These are phyloP conservation scores for Aethina tumida DNA, from an alignment of 1,140 invertebrate species.

Conservation along the genomic window DNA sequence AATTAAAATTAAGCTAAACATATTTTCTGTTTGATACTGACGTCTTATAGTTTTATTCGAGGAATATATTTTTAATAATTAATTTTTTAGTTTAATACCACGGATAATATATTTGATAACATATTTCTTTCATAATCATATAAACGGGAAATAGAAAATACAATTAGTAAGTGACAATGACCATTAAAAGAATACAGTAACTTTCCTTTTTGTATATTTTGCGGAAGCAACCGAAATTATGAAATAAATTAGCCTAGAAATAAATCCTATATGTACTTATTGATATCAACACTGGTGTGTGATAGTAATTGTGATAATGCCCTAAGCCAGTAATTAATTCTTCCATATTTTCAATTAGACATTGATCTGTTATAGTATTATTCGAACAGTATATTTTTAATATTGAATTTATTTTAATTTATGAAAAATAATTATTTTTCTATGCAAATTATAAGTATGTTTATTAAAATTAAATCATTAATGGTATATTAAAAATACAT, in stretches of 20 bases:
- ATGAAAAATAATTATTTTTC: too few relatives aligned
- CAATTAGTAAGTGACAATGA: conserved; percentile 20
- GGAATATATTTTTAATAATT: too few relatives aligned
- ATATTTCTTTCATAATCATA: conserved; percentile 8
- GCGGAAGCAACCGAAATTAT: conserved; percentile 8
- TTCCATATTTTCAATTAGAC: too few relatives aligned
- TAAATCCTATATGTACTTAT: conserved; percentile 22
- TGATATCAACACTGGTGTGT: conserved; percentile 21
- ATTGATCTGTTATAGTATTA: too few relatives aligned
- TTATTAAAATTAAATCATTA: too few relatives aligned
- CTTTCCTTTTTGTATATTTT: neutral
- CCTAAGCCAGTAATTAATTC: conserved; percentile 20
- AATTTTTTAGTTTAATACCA: conserved; percentile 3
- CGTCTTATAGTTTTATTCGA: too few relatives aligned
- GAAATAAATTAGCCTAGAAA: conserved; percentile 26
- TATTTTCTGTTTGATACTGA: too few relatives aligned
- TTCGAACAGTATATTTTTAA: too few relatives aligned
- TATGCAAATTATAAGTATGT: too few relatives aligned
- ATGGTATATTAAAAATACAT: too few relatives aligned
- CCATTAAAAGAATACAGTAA: conserved; percentile 3
- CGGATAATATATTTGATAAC: neutral
- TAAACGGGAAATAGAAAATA: conserved; percentile 24
- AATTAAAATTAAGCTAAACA: too few relatives aligned
- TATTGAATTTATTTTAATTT: too few relatives aligned
- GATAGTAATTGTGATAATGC: conserved; percentile 29